Conservation (phyloP, 2,797 vertebrate species). For the Rallus crepitans region DNA sequence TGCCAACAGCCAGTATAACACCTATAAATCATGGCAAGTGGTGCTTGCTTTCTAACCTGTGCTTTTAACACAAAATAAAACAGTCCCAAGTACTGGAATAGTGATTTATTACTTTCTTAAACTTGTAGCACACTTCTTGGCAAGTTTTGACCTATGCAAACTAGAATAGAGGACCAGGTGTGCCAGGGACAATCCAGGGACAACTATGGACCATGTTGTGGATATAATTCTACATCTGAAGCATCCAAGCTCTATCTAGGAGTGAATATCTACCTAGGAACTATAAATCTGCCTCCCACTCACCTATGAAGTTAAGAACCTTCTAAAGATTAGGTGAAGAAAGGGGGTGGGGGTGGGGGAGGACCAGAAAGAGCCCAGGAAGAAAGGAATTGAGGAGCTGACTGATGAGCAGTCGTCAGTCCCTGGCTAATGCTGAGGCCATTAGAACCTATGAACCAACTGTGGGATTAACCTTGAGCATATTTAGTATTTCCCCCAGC, state of each 20-base stretch:
- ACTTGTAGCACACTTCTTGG: not conserved
- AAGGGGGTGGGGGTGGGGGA: not conserved
- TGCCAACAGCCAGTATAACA: not conserved
- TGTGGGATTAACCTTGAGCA: not conserved
- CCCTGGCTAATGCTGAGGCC: not conserved
- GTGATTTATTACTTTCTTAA: not conserved
- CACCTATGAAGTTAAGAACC: not conserved
- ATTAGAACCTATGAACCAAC: not conserved
- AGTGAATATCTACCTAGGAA: not conserved
- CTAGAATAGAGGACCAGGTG: accelerated
- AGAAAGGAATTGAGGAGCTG: not conserved
- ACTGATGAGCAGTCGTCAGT: not conserved
- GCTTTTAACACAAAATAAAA: not conserved
- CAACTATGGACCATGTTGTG: not conserved
- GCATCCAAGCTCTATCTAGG: not conserved
- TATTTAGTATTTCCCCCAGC: not conserved
- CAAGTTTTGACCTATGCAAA: not conserved
- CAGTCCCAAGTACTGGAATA: not conserved
- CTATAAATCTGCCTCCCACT: not conserved
- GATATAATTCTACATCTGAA: not conserved
- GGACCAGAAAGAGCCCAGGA: not conserved
- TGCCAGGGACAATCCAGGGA: not conserved
- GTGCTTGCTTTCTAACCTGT: not conserved
- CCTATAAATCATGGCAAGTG: not conserved
- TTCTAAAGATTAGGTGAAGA: not conserved